Evolutionary conservation across 2,888 invertebrate species (phyloP).

Genomic region (Apoda limacodes): DNA sequence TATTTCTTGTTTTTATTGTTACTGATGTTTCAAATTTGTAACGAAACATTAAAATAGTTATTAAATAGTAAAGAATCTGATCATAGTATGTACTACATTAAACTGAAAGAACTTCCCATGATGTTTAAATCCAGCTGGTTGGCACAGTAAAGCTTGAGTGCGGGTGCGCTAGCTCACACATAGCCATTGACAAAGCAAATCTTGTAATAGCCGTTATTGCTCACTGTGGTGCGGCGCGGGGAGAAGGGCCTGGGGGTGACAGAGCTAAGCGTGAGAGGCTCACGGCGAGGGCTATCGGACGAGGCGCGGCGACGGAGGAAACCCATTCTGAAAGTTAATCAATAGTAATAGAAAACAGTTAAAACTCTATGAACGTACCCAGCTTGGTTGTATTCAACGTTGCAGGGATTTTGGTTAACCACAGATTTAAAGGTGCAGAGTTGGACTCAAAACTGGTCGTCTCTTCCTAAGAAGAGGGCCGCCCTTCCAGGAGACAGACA

Average conservation of each 20-base stretch:
- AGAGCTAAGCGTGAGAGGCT: constrained; percentile 46
- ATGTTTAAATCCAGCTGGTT: constrained; percentile 47
- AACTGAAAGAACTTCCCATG: constrained; percentile 24
- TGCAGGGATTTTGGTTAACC: too few species aligned
- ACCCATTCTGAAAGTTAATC: constrained; percentile 54
- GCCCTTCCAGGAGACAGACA: too few species aligned
- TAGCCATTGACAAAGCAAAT: constrained; percentile 71
- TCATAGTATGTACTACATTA: constrained; percentile 1
- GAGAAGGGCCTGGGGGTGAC: constrained; percentile 59
- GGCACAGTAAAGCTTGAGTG: constrained; percentile 4
- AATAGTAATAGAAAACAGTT: too few species aligned
- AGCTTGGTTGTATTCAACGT: too few species aligned
- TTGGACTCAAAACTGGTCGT: too few species aligned
- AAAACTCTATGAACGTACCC: too few species aligned
- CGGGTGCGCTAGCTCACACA: constrained; percentile 46
- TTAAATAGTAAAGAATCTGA: too few species aligned
- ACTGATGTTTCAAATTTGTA: too few species aligned
- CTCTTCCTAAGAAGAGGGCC: too few species aligned
- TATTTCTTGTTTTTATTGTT: too few species aligned
- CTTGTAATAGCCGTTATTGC: constrained; percentile 68
- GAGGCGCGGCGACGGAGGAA: constrained; percentile 64
- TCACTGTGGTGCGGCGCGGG: constrained; percentile 69
- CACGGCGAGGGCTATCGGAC: constrained; percentile 67
- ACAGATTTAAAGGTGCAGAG: too few species aligned
- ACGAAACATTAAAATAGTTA: too few species aligned